These are phyloP conservation scores for Bursaphelenchus okinawaensis DNA, from an alignment of 2,888 invertebrate species.

Conservation along the genomic window DNA sequence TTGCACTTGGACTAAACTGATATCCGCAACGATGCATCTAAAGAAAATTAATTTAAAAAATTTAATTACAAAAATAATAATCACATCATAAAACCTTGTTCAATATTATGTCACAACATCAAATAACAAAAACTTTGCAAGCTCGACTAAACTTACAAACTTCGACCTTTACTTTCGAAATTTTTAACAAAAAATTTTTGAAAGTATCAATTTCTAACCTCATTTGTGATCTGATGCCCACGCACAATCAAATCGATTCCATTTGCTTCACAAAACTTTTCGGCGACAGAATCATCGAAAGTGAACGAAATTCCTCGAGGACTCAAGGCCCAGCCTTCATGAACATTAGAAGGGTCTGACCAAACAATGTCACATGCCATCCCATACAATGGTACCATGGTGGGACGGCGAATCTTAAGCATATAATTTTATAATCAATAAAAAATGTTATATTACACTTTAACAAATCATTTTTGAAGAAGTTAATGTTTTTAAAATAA, in stretches of 20 bases:
- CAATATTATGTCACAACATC: no score
- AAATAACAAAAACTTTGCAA: no score
- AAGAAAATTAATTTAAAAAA: background rate
- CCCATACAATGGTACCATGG: constrained; percentile 38
- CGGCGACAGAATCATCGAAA: constrained; percentile 63
- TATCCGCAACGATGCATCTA: constrained; percentile 36
- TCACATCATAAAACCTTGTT: no score
- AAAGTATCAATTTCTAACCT: no score
- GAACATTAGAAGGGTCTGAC: constrained; percentile 35
- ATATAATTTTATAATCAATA: no score
- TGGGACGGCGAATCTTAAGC: constrained; percentile 34
- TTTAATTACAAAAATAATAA: background rate
- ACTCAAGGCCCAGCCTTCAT: constrained; percentile 32
- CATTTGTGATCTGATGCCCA: constrained; percentile 62
- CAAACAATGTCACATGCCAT: constrained; percentile 43
- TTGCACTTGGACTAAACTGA: constrained; percentile 30
- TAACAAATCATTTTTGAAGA: no score
- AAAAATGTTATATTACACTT: no score
- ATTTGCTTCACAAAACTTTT: constrained; percentile 61
- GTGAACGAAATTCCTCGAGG: constrained; percentile 63
- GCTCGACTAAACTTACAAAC: no score
- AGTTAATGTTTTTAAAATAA: background rate
- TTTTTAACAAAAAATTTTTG: no score
- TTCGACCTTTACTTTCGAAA: no score
- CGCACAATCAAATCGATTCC: constrained; percentile 62